These are phyloP conservation scores for Drosophila athabasca DNA, from an alignment of 1,140 invertebrate species.

Conservation along the genomic window DNA sequence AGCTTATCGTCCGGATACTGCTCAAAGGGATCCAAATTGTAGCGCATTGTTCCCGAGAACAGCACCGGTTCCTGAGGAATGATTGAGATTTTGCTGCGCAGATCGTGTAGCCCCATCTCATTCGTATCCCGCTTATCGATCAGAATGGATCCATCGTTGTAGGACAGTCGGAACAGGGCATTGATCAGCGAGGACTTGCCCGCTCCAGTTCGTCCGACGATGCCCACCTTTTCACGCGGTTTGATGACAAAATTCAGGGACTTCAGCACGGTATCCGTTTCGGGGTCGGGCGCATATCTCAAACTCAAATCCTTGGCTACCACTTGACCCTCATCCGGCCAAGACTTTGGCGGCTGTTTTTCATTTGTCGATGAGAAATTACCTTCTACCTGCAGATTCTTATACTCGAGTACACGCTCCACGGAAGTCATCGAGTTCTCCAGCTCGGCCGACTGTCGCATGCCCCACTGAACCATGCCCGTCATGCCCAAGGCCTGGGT, in stretches of 20 bases:
- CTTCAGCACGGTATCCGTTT: slow-evolving; percentile 86
- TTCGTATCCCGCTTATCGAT: slow-evolving; percentile 87
- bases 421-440: slow-evolving; percentile 91
- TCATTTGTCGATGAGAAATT: slow-evolving; percentile 84
- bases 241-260: slow-evolving; percentile 86
- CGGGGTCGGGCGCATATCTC: slow-evolving; percentile 85
- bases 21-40: slow-evolving; percentile 93
- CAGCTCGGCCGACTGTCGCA: slow-evolving; percentile 88
- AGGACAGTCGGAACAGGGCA: slow-evolving; percentile 87
- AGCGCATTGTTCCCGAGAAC: slow-evolving; percentile 86
- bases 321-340: slow-evolving; percentile 90
- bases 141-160: slow-evolving; percentile 85
- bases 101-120: slow-evolving; percentile 84
- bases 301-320: slow-evolving; percentile 87
- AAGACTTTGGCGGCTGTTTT: slow-evolving; percentile 87
- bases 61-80: slow-evolving; percentile 90
- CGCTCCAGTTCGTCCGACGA: slow-evolving; percentile 92
- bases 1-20: slow-evolving; percentile 89
- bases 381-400: slow-evolving; percentile 87
- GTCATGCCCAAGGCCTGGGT: slow-evolving; percentile 92
- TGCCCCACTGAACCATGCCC: slow-evolving; percentile 87
- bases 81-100: slow-evolving; percentile 87
- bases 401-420: slow-evolving; percentile 92
- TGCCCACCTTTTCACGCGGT: slow-evolving; percentile 85
- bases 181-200: slow-evolving; percentile 91